Evolutionary conservation across 2,888 invertebrate genomes (phyloP).

Genomic region (Apotomis betuletana): DNA sequence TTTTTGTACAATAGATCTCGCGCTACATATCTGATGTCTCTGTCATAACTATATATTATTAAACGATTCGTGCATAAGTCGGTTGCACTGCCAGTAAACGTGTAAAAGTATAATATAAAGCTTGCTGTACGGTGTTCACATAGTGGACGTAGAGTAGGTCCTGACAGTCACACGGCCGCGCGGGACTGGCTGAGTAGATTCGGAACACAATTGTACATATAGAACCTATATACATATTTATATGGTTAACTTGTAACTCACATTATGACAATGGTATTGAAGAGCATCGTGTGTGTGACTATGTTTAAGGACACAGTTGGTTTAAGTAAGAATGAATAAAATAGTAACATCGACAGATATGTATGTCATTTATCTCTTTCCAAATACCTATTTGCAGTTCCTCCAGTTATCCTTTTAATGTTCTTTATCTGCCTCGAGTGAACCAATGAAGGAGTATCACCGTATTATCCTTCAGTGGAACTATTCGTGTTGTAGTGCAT

Average conservation of each 20-base stretch:
- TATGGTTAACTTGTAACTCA: conserved; percentile 70
- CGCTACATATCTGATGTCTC: conserved; percentile 73
- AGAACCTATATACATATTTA: conserved; percentile 80
- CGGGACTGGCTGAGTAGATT: conserved; percentile 42
- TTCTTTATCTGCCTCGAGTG: background rate
- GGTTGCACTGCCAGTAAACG: conserved; percentile 76
- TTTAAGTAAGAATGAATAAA: conserved; percentile 78
- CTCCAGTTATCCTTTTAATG: background rate
- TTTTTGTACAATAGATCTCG: conserved; percentile 64
- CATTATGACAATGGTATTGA: conserved; percentile 65
- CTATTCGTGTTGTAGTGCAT: background rate
- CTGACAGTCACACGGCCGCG: conserved; percentile 15
- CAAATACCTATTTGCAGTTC: background rate
- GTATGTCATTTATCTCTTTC: conserved; percentile 61
- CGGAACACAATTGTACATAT: conserved; percentile 77
- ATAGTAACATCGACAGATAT: conserved; percentile 73
- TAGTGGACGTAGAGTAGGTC: conserved; percentile 67
- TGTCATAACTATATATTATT: conserved; percentile 45
- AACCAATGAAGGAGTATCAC: too few relatives aligned
- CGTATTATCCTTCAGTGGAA: too few relatives aligned
- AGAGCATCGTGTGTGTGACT: conserved; percentile 77
- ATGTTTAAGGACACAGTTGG: conserved; percentile 72
- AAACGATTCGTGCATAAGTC: conserved; percentile 66
- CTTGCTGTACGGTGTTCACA: conserved; percentile 68
- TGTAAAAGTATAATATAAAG: conserved; percentile 59